A percentile compares a stretch with the other conserved stretches of the same genome.
Evolutionary conservation across 2,888 invertebrate species (phyloP).

Genomic region (Neocrepidodera transversa): DNA sequence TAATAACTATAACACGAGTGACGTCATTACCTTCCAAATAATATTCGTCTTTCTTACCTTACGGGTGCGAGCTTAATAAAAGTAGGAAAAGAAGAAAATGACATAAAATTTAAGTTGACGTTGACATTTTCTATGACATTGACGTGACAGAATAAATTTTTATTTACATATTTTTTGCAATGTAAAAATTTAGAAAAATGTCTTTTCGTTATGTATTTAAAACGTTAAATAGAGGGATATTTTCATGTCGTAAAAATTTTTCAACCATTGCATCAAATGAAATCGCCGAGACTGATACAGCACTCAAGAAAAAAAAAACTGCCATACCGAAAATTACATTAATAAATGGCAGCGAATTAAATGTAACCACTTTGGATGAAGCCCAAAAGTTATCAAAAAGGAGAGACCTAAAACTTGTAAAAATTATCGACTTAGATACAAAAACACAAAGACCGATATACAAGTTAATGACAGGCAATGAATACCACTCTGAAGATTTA

Average conservation of each 20-base stretch:
- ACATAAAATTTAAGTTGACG: too few relatives aligned
- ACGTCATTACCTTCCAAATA: too few relatives aligned
- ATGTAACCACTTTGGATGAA: slow-evolving; percentile 70
- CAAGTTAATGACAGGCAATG: slow-evolving; percentile 69
- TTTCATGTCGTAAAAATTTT: neutral
- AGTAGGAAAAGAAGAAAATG: too few relatives aligned
- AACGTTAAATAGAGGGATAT: too few relatives aligned
- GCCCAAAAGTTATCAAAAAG: slow-evolving; percentile 74
- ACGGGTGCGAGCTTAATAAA: too few relatives aligned
- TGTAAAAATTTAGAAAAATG: too few relatives aligned
- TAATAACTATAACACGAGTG: too few relatives aligned
- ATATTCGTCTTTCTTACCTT: too few relatives aligned
- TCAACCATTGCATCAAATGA: neutral
- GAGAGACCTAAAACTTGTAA: slow-evolving; percentile 73
- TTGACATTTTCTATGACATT: too few relatives aligned
- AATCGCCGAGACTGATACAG: slow-evolving; percentile 9
- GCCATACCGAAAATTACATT: slow-evolving; percentile 71
- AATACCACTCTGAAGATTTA: slow-evolving; percentile 70
- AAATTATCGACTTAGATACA: slow-evolving; percentile 71
- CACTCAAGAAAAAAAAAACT: slow-evolving; percentile 47
- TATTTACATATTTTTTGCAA: too few relatives aligned
- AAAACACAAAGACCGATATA: slow-evolving; percentile 75
- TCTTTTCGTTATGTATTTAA: too few relatives aligned
- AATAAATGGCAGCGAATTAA: slow-evolving; percentile 65
- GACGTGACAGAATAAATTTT: too few relatives aligned